A percentile compares a stretch with the other conserved stretches of the same genome.
phyloP scores from a whole-genome alignment of 2,113 vertebrate genomes.

The Clarias macrocephalus region DNA sequence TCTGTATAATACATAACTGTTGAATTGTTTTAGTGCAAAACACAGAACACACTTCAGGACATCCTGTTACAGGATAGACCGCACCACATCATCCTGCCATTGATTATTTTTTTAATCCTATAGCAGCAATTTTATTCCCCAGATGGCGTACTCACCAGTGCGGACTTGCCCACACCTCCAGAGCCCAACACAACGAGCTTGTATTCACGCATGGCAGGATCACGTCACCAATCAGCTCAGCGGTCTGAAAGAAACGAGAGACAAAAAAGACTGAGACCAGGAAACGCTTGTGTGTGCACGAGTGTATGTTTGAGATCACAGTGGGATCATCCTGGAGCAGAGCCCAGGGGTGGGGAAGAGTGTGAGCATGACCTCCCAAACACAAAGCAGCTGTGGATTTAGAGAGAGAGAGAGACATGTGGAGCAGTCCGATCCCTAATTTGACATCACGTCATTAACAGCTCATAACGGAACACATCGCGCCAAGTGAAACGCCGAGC shows the following conservation, averaged over 20 bases:
- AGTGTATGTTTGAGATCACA: background rate
- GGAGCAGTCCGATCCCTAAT: background rate
- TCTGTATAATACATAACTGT: background rate
- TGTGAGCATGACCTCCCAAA: constrained; percentile 32
- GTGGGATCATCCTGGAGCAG: constrained; percentile 28
- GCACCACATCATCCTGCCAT: background rate
- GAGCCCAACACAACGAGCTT: constrained; percentile 99
- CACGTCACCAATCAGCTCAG: constrained; percentile 80
- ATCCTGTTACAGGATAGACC: background rate
- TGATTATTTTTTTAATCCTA: background rate
- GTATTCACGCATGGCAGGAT: constrained; percentile 98
- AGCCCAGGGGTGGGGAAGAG: constrained; percentile 39
- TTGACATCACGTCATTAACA: constrained; percentile 14
- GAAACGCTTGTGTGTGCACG: background rate
- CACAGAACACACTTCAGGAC: background rate
- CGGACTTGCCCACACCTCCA: constrained; percentile 98
- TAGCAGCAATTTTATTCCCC: background rate
- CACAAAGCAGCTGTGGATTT: constrained; percentile 44
- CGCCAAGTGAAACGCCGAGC: background rate
- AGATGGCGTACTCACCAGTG: constrained; percentile 86
- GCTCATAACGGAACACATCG: background rate
- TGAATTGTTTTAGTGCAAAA: background rate
- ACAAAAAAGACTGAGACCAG: constrained; percentile 20
- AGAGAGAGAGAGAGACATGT: background rate
- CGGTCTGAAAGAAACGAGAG: constrained; percentile 65